Conservation (phyloP, 2,888 invertebrate genomes). For the Agelastica alni region DNA sequence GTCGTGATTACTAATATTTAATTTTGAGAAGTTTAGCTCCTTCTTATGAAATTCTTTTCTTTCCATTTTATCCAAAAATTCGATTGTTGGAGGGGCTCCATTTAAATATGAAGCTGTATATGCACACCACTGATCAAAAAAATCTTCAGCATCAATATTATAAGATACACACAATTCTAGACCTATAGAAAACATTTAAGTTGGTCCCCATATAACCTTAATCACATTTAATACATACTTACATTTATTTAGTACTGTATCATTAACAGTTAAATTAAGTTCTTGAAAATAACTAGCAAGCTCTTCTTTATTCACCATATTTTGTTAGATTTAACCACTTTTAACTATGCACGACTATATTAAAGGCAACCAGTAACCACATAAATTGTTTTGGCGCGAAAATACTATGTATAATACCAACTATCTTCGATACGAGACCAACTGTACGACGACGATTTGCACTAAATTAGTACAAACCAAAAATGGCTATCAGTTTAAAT, state of each 20-base stretch:
- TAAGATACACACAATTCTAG: slow-evolving; percentile 69
- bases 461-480: no score
- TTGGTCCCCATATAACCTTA: slow-evolving; percentile 3
- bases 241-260: slow-evolving; percentile 65
- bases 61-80: slow-evolving; percentile 65
- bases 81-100: slow-evolving; percentile 65
- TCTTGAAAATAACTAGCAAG: slow-evolving; percentile 43
- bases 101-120: slow-evolving; percentile 69
- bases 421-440: no score
- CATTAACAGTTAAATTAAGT: slow-evolving; percentile 52
- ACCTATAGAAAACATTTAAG: slow-evolving; percentile 51
- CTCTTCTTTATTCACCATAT: slow-evolving; percentile 40
- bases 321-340: no score
- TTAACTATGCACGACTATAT: background rate
- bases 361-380: no score
- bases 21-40: slow-evolving; percentile 39
- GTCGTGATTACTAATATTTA: slow-evolving; percentile 38
- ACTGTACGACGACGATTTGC: no score
- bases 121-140: slow-evolving; percentile 80
- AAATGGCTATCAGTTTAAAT: no score
- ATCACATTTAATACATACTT: slow-evolving; percentile 37
- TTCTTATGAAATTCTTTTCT: slow-evolving; percentile 66
- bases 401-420: no score
- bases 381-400: no score
- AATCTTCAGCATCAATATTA: slow-evolving; percentile 67